Percentiles rank a stretch among this genome's conserved stretches.
Evolutionary conservation across 2,113 vertebrate genomes (phyloP).

Genomic region (Nerophis ophidion): DNA sequence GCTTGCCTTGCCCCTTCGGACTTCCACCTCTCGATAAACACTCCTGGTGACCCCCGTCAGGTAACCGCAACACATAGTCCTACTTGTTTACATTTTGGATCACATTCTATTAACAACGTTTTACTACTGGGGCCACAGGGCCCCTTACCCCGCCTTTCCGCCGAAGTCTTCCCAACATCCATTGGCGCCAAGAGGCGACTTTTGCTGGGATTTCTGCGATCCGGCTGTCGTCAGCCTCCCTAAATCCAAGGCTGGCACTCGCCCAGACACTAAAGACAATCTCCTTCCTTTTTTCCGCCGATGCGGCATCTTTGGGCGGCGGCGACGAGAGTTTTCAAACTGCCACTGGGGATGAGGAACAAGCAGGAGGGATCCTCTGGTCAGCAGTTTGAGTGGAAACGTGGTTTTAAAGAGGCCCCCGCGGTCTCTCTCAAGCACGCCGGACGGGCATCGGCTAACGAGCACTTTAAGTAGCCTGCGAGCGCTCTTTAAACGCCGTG

Average conservation of each 20-base stretch:
- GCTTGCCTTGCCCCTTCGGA: no score
- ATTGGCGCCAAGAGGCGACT: slow-evolving; percentile 35
- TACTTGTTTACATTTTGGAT: no score
- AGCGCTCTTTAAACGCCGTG: slow-evolving; percentile 50
- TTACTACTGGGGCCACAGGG: neutral
- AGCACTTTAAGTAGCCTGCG: slow-evolving; percentile 42
- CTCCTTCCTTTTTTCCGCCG: slow-evolving; percentile 39
- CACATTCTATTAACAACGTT: no score
- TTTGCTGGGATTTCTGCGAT: slow-evolving; percentile 23
- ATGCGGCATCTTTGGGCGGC: slow-evolving; percentile 16
- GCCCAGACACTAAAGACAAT: slow-evolving; percentile 49
- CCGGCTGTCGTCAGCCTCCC: slow-evolving; percentile 13
- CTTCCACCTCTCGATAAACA: no score
- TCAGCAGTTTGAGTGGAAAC: slow-evolving; percentile 13
- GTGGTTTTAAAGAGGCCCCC: neutral
- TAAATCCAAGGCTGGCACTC: slow-evolving; percentile 32
- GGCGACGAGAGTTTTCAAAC: slow-evolving; percentile 26
- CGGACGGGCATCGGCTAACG: slow-evolving; percentile 59
- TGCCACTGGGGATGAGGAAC: slow-evolving; percentile 23
- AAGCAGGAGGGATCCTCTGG: slow-evolving; percentile 11
- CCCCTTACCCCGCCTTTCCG: no score
- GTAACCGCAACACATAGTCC: no score
- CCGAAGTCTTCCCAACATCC: slow-evolving; percentile 23
- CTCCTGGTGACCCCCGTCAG: no score
- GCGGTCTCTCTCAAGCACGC: slow-evolving; percentile 45